Conservation (phyloP, 2,888 invertebrate species). For the Chymomyza caudatula region DNA sequence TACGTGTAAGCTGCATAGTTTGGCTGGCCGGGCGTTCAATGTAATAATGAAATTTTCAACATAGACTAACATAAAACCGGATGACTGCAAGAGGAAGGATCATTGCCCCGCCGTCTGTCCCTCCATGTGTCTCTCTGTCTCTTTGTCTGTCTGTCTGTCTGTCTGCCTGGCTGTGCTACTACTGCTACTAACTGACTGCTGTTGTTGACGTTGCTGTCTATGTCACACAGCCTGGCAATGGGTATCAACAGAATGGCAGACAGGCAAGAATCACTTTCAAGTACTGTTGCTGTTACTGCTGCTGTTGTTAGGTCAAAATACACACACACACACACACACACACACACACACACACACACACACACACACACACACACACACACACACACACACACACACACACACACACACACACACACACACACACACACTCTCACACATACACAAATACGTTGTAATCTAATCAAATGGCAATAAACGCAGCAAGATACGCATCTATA, state of each 20-base stretch:
- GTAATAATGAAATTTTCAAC: slow-evolving; percentile 42
- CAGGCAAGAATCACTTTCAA: slow-evolving; percentile 8
- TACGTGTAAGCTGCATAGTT: background rate
- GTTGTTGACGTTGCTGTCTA: background rate
- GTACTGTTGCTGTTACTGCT: slow-evolving; percentile 14
- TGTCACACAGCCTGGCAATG: background rate
- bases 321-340: no score
- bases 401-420: background rate
- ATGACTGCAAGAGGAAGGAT: background rate
- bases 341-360: background rate
- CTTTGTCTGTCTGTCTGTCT: slow-evolving; percentile 20
- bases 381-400: background rate
- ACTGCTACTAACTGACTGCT: slow-evolving; percentile 1
- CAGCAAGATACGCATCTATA: background rate
- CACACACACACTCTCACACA: background rate
- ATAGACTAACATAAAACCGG: slow-evolving; percentile 10
- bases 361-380: background rate
- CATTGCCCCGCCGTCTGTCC: background rate
- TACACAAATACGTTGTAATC: slow-evolving; percentile 41
- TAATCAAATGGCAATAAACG: slow-evolving; percentile 55
- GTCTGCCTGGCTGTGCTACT: slow-evolving; percentile 9
- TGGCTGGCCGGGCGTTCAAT: slow-evolving; percentile 1
- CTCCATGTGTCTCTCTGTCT: slow-evolving; percentile 4
- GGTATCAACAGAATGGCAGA: slow-evolving; percentile 26
- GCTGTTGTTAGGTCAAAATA: slow-evolving; percentile 44